A percentile compares a stretch with the other conserved stretches of the same genome.
phyloP scores from a whole-genome alignment of 2,797 vertebrate species.

The Hirundo rustica region DNA sequence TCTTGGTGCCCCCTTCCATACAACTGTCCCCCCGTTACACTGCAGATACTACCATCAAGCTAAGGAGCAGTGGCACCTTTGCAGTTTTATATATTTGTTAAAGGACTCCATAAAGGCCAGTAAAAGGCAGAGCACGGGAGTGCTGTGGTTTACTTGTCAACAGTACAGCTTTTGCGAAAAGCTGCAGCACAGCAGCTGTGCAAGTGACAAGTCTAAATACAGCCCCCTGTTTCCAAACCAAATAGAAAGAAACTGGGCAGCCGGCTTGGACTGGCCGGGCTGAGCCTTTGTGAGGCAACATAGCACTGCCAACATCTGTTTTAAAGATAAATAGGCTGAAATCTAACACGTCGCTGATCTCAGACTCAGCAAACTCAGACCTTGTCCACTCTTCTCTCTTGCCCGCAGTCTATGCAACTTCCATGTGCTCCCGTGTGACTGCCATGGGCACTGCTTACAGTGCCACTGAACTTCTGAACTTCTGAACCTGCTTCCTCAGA shows the following conservation, averaged over 20 bases:
- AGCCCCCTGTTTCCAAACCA: neutral
- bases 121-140: neutral
- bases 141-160: rapidly evolving
- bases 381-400: neutral
- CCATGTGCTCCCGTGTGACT: neutral
- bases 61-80: neutral
- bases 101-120: neutral
- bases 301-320: neutral
- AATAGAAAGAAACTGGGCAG: neutral
- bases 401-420: neutral
- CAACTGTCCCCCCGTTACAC: neutral
- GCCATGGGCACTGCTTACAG: neutral
- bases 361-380: neutral
- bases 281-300: neutral
- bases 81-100: neutral
- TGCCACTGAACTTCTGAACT: no score
- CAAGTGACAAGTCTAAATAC: neutral
- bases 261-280: neutral
- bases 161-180: neutral
- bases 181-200: neutral
- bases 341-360: neutral
- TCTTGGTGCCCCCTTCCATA: neutral
- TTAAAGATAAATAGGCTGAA: neutral
- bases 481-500: neutral
- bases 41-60: neutral